Base-by-base conservation (phyloP, 2,888 invertebrate genomes). In the Muschampia plurimacula region DNA sequence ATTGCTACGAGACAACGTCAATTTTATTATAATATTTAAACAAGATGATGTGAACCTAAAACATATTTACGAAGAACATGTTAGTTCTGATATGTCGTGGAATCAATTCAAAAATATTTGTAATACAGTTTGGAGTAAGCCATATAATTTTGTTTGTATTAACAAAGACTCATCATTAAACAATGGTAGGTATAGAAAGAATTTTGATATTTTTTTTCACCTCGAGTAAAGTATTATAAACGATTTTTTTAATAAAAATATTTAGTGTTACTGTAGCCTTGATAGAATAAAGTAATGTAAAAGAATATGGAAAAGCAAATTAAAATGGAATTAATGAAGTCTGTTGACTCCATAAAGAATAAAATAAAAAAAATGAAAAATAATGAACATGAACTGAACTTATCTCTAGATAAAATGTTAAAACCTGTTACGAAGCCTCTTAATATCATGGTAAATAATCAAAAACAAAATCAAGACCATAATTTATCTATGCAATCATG, bases 1-100 rank as follows among this genome's bases (percentile, higher is more conserved):
- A 62, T 65, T 82, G 13, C 68, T 83, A 22, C 69, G 81, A 22
- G 79, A 81, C 59, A 81, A 80, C 72, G 72, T 74, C 5, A 81
- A 81, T 70, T 72, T 79, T 28, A 57, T 81, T 5, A 69, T 80
- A 36, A 36, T 36, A 36, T 36, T 36, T 36, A 36, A 36, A 36
- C 36, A 46, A 12, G 46, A 46, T 46, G 46, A 46, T 46, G 9
- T 46, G 12, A 46, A 46, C 12, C 12, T 46, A 46, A 46, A 46
- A 46, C 46, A 46, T 46, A 12, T 46, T 9, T 46, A 46, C 12
- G 46, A 46, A 12, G 46, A 46, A 12, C 46, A 46, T 12, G 46
- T 46, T 9, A 46, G 12, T 46, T 12, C 46, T 46, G 46, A 46
- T 12, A 46, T 46, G 46, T 46, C 46, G 12, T 46, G 46, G 46